Evolutionary conservation across 1,140 invertebrate species (phyloP).

Genomic region (Polyergus mexicanus): DNA sequence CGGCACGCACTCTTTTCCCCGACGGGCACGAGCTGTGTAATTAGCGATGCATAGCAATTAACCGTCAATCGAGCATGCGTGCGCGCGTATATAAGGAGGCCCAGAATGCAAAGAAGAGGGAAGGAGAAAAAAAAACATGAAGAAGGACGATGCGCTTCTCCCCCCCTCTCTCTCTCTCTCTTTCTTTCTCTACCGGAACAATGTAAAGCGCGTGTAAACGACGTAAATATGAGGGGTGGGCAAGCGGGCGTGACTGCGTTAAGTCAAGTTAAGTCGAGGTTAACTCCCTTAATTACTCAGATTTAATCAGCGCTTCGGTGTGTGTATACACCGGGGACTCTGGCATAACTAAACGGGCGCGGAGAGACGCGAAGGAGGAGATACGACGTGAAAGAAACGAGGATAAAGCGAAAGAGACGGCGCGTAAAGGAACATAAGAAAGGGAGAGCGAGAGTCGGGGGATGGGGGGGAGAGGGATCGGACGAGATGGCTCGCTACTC

Average conservation of each 20-base stretch:
- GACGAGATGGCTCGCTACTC: slow-evolving; percentile 51
- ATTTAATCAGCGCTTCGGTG: slow-evolving; percentile 83
- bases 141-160: not conserved
- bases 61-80: slow-evolving; percentile 58
- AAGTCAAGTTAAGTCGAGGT: slow-evolving; percentile 86
- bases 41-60: slow-evolving; percentile 76
- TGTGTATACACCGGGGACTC: slow-evolving; percentile 75
- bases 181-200: slow-evolving; percentile 62
- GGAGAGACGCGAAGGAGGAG: slow-evolving; percentile 22
- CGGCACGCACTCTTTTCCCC: slow-evolving; percentile 67
- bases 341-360: slow-evolving; percentile 79
- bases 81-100: slow-evolving; percentile 10
- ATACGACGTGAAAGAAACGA: slow-evolving; percentile 60
- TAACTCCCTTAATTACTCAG: slow-evolving; percentile 86
- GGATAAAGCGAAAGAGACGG: not conserved
- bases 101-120: not conserved
- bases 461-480: not conserved
- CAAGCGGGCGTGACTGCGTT: slow-evolving; percentile 87
- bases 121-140: slow-evolving; percentile 3
- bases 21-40: slow-evolving; percentile 69
- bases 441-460: slow-evolving; percentile 15
- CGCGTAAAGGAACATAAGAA: not conserved
- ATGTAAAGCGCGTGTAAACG: slow-evolving; percentile 84
- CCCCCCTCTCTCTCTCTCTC: not conserved
- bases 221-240: slow-evolving; percentile 84